These are phyloP conservation scores for Tetropium fuscum DNA, from an alignment of 2,888 invertebrate species.

Conservation along the genomic window DNA sequence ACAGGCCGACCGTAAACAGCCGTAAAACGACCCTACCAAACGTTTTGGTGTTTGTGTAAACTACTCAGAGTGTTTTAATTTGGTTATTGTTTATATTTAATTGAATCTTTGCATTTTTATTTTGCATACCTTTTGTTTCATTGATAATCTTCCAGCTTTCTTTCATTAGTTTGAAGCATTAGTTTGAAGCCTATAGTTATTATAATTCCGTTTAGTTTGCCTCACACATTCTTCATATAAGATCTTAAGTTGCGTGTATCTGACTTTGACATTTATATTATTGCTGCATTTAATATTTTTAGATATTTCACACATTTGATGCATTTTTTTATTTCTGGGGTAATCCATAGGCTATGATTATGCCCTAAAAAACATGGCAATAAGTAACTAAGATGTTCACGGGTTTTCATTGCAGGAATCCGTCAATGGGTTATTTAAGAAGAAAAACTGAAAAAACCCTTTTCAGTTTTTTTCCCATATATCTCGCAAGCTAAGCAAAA, in stretches of 20 bases:
- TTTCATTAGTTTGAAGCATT: constrained; percentile 1
- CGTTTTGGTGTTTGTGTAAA: too few species aligned
- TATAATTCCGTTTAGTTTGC: background rate
- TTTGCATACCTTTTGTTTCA: background rate
- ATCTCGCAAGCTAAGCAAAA: too few species aligned
- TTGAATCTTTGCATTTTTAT: background rate
- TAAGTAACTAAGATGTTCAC: too few species aligned
- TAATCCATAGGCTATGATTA: constrained; percentile 6
- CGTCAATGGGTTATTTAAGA: too few species aligned
- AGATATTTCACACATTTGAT: constrained; percentile 14
- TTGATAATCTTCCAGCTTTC: constrained; percentile 22
- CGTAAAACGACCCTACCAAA: too few species aligned
- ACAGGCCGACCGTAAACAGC: too few species aligned
- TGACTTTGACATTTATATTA: constrained; percentile 10
- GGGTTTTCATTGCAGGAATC: too few species aligned
- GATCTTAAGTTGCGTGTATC: background rate
- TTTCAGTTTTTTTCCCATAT: too few species aligned
- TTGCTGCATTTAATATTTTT: background rate
- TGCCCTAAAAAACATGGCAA: too few species aligned
- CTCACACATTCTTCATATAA: background rate
- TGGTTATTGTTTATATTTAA: background rate
- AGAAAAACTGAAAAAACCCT: too few species aligned
- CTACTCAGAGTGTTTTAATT: too few species aligned
- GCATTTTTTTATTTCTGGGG: constrained; percentile 5
- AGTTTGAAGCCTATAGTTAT: constrained; percentile 7